Evolutionary conservation across 2,113 vertebrate species (phyloP).

Genomic region (Rissa tridactyla): DNA sequence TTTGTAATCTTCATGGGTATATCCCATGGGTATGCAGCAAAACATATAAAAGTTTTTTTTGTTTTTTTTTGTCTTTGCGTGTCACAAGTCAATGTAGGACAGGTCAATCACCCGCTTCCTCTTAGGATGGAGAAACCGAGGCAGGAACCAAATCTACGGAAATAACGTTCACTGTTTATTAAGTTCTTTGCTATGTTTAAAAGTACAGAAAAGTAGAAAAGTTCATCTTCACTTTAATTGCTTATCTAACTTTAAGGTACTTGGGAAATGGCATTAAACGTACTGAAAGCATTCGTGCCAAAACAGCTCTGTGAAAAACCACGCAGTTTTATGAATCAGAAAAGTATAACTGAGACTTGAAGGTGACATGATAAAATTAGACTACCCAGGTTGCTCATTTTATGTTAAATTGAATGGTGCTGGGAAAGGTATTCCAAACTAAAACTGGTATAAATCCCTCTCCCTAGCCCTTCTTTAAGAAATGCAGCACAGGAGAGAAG

Average conservation of each 20-base stretch:
- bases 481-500: background rate
- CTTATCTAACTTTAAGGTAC: background rate
- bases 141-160: background rate
- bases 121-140: background rate
- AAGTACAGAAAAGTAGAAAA: background rate
- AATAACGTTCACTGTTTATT: background rate
- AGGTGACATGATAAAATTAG: background rate
- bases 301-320: background rate
- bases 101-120: background rate
- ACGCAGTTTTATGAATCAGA: background rate
- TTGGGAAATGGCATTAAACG: background rate
- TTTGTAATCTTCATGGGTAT: background rate
- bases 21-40: background rate
- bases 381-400: background rate
- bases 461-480: background rate
- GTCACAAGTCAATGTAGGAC: background rate
- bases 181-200: background rate
- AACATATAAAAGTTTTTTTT: background rate
- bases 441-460: background rate
- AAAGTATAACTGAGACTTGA: background rate
- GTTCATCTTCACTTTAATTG: background rate
- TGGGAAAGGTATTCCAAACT: background rate
- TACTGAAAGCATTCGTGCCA: background rate
- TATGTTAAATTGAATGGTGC: background rate
- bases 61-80: background rate